phyloP scores from a whole-genome alignment of 1,140 invertebrate genomes.

The Scaptomyza montana region DNA sequence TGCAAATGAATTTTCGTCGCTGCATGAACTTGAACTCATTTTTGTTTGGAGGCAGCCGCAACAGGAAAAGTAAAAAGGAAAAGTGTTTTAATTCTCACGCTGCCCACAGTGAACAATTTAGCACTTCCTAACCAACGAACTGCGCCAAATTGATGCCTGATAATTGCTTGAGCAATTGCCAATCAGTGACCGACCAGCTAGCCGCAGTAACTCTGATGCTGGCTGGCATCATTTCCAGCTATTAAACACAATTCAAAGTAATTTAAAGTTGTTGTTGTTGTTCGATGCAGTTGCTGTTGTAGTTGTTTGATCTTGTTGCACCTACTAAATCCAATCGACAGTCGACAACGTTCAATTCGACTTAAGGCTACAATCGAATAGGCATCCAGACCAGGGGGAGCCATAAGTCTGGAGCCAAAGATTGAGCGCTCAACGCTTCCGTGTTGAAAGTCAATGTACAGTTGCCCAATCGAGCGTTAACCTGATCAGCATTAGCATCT shows the following conservation, averaged over 20 bases:
- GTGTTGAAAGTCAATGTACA: constrained; percentile 70
- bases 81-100: constrained; percentile 69
- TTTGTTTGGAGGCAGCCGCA: constrained; percentile 13
- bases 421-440: constrained; percentile 44
- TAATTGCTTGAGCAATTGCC: constrained; percentile 67
- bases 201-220: constrained; percentile 27
- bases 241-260: constrained; percentile 80
- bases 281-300: constrained; percentile 10
- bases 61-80: constrained; percentile 70
- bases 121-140: constrained; percentile 64
- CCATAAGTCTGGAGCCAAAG: constrained; percentile 24
- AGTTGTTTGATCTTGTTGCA: constrained; percentile 45
- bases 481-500: constrained; percentile 45
- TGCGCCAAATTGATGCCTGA: constrained; percentile 68
- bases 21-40: constrained; percentile 74
- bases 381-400: constrained; percentile 26
- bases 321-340: constrained; percentile 55
- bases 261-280: constrained; percentile 58
- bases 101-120: constrained; percentile 57
- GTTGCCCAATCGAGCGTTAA: constrained; percentile 77
- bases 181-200: constrained; percentile 41
- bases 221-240: constrained; percentile 75
- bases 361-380: constrained; percentile 48
- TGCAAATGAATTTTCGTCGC: constrained; percentile 28
- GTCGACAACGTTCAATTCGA: constrained; percentile 44